Conservation (phyloP, 53 echinoderm and acorn worm species). For the Zoroaster sp. region DNA sequence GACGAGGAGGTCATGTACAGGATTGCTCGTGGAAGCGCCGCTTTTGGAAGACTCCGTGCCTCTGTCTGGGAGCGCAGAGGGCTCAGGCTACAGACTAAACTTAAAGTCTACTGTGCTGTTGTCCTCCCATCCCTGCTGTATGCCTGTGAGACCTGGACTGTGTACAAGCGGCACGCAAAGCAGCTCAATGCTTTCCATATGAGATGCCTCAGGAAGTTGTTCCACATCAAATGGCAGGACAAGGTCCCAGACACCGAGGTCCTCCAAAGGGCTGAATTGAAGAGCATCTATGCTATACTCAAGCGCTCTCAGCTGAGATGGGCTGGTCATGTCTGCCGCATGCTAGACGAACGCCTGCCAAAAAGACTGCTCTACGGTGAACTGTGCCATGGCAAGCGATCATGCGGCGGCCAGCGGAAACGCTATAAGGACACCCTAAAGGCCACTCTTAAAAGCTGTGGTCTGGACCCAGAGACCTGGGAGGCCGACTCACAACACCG, state of each 20-base stretch:
- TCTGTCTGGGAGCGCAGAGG: slow-evolving; percentile 50
- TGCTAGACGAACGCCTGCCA: background rate
- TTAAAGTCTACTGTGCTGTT: slow-evolving; percentile 14
- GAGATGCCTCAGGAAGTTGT: slow-evolving; percentile 16
- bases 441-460: no score
- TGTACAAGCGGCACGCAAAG: slow-evolving; percentile 30
- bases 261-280: slow-evolving; percentile 6
- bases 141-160: slow-evolving; percentile 8
- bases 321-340: slow-evolving; percentile 9
- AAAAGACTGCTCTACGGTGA: no score
- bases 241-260: slow-evolving; percentile 45
- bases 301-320: background rate
- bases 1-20: slow-evolving; percentile 27
- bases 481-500: no score
- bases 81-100: slow-evolving; percentile 21
- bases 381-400: no score
- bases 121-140: slow-evolving; percentile 36
- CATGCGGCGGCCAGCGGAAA: no score
- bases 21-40: slow-evolving; percentile 15
- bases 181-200: no score
- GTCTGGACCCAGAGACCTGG: no score
- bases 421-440: no score
- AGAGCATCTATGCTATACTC: background rate
- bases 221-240: slow-evolving; percentile 48
- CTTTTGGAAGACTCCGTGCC: slow-evolving; percentile 28